phyloP scores from a whole-genome alignment of 2,113 vertebrate species.

The Agelaius phoeniceus region DNA sequence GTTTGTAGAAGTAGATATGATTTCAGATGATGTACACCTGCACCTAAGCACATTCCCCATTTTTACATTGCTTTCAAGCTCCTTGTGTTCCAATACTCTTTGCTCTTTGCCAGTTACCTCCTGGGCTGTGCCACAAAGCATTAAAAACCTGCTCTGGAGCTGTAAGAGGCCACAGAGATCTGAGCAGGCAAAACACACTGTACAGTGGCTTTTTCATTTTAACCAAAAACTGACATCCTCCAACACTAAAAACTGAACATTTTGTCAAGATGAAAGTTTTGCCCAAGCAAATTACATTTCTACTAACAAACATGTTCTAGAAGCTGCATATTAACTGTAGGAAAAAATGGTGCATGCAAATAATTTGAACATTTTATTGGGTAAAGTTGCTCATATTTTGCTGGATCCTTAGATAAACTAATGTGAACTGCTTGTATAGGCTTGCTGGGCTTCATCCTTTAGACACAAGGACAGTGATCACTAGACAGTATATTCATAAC shows the following conservation, averaged over 20 bases:
- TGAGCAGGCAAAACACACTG: not conserved
- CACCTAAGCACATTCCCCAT: not conserved
- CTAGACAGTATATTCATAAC: not conserved
- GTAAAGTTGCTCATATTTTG: not conserved
- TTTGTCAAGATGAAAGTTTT: not conserved
- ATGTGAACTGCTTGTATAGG: not conserved
- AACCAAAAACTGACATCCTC: not conserved
- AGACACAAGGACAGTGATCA: not conserved
- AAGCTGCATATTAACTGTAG: not conserved
- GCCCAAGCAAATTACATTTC: not conserved
- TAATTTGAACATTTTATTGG: not conserved
- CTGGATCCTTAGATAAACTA: not conserved
- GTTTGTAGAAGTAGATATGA: not conserved
- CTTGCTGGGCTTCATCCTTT: not conserved
- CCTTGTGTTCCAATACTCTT: not conserved
- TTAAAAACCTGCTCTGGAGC: not conserved
- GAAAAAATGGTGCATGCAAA: not conserved
- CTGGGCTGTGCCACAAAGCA: not conserved
- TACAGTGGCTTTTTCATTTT: not conserved
- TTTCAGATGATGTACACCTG: not conserved
- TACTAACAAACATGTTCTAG: not conserved
- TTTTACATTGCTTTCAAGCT: not conserved
- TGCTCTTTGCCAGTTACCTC: not conserved
- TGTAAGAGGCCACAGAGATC: not conserved
- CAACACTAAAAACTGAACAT: rapidly evolving